Percentiles rank a stretch among this genome's conserved stretches.
Evolutionary conservation across 2,888 invertebrate genomes (phyloP).

Genomic region (Sminthurides aquaticus): DNA sequence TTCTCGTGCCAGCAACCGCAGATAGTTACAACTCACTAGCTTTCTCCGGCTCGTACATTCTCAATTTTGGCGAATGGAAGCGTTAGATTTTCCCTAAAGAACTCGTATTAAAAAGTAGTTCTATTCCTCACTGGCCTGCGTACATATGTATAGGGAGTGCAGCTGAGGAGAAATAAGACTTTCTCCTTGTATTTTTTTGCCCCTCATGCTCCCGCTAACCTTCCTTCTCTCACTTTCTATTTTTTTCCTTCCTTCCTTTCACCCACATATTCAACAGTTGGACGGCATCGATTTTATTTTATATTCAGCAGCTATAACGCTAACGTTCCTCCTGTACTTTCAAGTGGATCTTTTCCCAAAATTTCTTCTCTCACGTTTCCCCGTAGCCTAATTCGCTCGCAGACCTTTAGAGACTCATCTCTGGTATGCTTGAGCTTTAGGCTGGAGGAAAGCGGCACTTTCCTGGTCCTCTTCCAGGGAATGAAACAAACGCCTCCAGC

Average conservation of each 20-base stretch:
- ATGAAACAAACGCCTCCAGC: not conserved
- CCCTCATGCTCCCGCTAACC: not conserved
- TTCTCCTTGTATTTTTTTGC: not conserved
- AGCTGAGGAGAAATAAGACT: too few relatives aligned
- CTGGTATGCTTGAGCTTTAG: not conserved
- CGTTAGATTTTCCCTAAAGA: too few relatives aligned
- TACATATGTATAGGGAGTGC: too few relatives aligned
- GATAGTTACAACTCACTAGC: too few relatives aligned
- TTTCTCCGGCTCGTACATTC: too few relatives aligned
- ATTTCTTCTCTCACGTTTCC: slow-evolving; percentile 5
- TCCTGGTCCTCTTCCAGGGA: not conserved
- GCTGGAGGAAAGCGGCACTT: not conserved
- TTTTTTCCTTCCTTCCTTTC: slow-evolving; percentile 12
- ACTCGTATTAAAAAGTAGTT: not conserved
- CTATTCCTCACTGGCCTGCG: too few relatives aligned
- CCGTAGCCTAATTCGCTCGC: not conserved
- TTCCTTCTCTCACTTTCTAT: not conserved
- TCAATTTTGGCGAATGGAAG: too few relatives aligned
- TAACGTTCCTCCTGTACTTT: slow-evolving; percentile 6
- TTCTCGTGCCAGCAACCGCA: too few relatives aligned
- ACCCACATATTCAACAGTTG: slow-evolving; percentile 24
- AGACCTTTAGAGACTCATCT: not conserved
- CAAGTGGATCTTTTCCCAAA: too few relatives aligned
- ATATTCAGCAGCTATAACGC: slow-evolving; percentile 7
- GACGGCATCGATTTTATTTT: slow-evolving; percentile 26